Conservation (phyloP, 2,888 invertebrate genomes). For the Sclerodermus sp. region DNA sequence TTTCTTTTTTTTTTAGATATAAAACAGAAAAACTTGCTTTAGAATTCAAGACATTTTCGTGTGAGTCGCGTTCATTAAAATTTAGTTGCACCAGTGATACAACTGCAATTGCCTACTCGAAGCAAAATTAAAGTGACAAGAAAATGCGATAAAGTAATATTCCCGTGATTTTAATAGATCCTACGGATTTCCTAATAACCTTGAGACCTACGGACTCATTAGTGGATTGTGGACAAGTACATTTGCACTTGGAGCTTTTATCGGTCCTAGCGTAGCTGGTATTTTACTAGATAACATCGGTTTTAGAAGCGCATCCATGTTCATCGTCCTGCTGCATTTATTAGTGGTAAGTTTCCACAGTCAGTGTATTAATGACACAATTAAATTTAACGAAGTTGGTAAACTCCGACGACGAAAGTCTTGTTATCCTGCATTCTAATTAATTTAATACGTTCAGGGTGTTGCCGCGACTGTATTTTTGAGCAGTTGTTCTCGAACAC, state of each 20-base stretch:
- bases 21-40: too few relatives aligned
- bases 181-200: constrained; percentile 77
- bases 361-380: neutral
- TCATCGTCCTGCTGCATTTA: constrained; percentile 69
- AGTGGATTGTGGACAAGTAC: constrained; percentile 90
- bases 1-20: too few relatives aligned
- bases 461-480: constrained; percentile 52
- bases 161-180: constrained; percentile 60
- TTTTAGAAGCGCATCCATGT: constrained; percentile 71
- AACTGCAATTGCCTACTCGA: too few relatives aligned
- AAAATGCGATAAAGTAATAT: too few relatives aligned
- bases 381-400: too few relatives aligned
- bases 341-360: constrained; percentile 63
- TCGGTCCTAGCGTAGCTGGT: constrained; percentile 78
- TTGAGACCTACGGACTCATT: constrained; percentile 86
- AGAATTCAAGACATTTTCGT: too few relatives aligned
- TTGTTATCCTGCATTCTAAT: neutral
- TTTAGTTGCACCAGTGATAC: too few relatives aligned
- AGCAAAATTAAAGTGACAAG: too few relatives aligned
- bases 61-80: too few relatives aligned
- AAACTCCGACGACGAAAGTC: neutral
- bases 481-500: constrained; percentile 44
- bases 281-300: constrained; percentile 74
- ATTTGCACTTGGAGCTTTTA: constrained; percentile 85
- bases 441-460: constrained; percentile 43